Percentiles rank a stretch among this genome's conserved stretches.
Conservation (phyloP, 2,113 vertebrate genomes). For the Aspidoscelis tigris region DNA sequence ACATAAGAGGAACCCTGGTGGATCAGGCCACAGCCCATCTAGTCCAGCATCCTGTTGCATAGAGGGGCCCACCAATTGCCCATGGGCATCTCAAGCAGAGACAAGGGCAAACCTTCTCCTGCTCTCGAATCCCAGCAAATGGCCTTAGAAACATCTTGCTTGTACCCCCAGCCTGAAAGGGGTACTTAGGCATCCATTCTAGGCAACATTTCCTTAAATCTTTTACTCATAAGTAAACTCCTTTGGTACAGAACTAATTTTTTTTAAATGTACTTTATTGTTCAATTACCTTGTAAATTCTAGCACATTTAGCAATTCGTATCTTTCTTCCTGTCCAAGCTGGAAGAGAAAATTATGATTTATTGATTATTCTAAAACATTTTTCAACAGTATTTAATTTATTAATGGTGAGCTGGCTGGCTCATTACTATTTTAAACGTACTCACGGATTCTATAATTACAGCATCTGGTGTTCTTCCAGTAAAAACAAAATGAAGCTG, state of each 20-base stretch:
- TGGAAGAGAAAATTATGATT: slow-evolving; percentile 58
- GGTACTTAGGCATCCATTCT: too few species aligned
- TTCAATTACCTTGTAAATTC: slow-evolving; percentile 94
- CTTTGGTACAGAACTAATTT: neutral
- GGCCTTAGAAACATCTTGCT: too few species aligned
- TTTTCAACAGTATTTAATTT: slow-evolving; percentile 32
- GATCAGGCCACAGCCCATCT: too few species aligned
- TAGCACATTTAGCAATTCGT: slow-evolving; percentile 93
- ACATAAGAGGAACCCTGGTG: too few species aligned
- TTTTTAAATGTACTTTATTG: neutral
- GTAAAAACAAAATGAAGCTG: slow-evolving; percentile 93
- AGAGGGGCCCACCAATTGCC: too few species aligned
- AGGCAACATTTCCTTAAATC: neutral
- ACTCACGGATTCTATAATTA: slow-evolving; percentile 93
- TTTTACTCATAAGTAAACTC: neutral
- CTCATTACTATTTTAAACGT: slow-evolving; percentile 5
- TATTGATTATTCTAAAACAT: slow-evolving; percentile 11
- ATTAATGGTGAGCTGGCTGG: neutral
- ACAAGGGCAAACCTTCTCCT: too few species aligned
- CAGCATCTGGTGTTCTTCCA: slow-evolving; percentile 92
- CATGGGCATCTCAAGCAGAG: too few species aligned
- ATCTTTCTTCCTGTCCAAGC: slow-evolving; percentile 90
- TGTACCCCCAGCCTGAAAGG: too few species aligned
- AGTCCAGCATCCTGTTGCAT: too few species aligned
- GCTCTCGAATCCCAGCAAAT: too few species aligned